Evolutionary conservation across 1,140 invertebrate genomes (phyloP), one percentile per base, ranked within the genome.

Genomic region (Limonius californicus): DNA sequence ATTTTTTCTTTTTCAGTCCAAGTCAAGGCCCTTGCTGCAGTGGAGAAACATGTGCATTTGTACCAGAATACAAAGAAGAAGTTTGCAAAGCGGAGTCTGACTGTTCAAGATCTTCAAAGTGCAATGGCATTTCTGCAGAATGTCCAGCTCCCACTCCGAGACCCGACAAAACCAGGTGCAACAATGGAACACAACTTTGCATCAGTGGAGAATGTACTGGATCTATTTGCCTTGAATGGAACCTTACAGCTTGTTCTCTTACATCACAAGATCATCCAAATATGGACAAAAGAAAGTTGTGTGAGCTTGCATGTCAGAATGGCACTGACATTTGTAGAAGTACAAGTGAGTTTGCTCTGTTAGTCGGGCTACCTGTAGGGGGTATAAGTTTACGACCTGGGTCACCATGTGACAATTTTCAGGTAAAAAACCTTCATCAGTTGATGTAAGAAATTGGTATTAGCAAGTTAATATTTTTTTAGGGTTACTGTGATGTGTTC

Each of bases 401-500:
- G 21, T 95, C 96, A 47, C 96, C 97, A 0, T 99, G 97, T 80
- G 95, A 99, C 78, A 97, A 99, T 80, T 99, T 96, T 80, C 91
- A 94, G 82, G 94, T 89, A 77, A 59, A 42, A n/a, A n/a, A n/a
- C n/a, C n/a, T n/a, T n/a, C n/a, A n/a, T n/a, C n/a, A n/a, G n/a
- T n/a, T n/a, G n/a, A n/a, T n/a, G n/a, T n/a, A n/a, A n/a, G n/a
- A n/a, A n/a, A n/a, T n/a, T n/a, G n/a, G n/a, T n/a, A n/a, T n/a
- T n/a, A n/a, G n/a, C n/a, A n/a, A n/a, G n/a, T n/a, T n/a, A n/a
- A n/a, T n/a, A 74, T 59, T 56, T 69, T 76, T 76, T 27, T 79
- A 92, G 88, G 93, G 94, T 56, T 99, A 99, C 79, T 99, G 97
- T 81, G 97, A 99, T 80, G 96, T 98, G 54, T 99, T 99, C 80